A percentile compares a stretch with the other conserved stretches of the same genome.
Conservation (phyloP, 2,888 invertebrate genomes). For the Mesorhabditis belari region DNA sequence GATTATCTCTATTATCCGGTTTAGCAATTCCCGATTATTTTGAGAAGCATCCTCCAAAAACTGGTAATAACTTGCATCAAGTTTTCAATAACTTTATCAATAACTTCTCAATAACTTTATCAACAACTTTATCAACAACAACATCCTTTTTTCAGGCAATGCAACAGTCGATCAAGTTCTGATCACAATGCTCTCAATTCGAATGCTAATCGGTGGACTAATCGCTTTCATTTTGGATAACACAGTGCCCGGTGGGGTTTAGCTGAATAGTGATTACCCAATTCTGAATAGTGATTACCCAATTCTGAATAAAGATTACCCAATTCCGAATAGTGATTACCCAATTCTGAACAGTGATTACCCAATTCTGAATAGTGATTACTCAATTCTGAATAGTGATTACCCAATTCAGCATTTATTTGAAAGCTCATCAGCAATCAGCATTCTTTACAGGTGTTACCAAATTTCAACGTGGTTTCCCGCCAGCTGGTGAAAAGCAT, state of each 20-base stretch:
- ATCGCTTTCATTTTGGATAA: conserved; percentile 56
- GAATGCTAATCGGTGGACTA: conserved; percentile 54
- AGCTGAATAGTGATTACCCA: too few relatives aligned
- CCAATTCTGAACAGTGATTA: too few relatives aligned
- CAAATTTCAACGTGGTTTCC: conserved; percentile 31
- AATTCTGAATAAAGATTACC: too few relatives aligned
- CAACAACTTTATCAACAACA: background rate
- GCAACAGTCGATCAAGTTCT: conserved; percentile 26
- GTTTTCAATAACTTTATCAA: too few relatives aligned
- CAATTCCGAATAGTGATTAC: too few relatives aligned
- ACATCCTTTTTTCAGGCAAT: conserved; percentile 5
- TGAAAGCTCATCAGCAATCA: too few relatives aligned
- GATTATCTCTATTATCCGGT: conserved; percentile 32
- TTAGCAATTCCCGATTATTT: conserved; percentile 28
- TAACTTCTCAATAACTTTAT: background rate
- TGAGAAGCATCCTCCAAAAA: conserved; percentile 19
- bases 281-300: too few relatives aligned
- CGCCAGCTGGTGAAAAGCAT: conserved; percentile 5
- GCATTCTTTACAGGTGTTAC: conserved; percentile 40
- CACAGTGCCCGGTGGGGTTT: conserved; percentile 15
- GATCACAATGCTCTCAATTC: conserved; percentile 30
- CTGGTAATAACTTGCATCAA: too few relatives aligned
- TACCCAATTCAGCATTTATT: too few relatives aligned
- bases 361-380: too few relatives aligned
- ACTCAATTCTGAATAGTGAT: too few relatives aligned